Conservation (phyloP, 1,140 invertebrate genomes). For the Onthophagus taurus region DNA sequence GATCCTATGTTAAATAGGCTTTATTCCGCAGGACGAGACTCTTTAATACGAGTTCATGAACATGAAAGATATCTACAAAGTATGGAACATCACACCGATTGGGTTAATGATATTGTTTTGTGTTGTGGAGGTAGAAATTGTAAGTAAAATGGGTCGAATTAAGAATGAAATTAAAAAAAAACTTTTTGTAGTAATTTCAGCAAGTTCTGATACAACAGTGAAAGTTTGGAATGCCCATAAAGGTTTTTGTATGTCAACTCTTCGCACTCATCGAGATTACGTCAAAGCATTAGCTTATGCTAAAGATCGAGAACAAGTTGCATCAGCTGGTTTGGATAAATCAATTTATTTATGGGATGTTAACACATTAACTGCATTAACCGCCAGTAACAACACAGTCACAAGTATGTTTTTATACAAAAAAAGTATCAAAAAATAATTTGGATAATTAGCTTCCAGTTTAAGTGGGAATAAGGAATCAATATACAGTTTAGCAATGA, state of each 20-base stretch:
- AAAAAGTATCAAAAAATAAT: background rate
- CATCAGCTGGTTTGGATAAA: constrained; percentile 93
- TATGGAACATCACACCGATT: constrained; percentile 98
- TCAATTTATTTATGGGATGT: constrained; percentile 99
- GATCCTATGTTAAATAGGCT: constrained; percentile 79
- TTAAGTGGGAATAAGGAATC: constrained; percentile 95
- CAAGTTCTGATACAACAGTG: constrained; percentile 97
- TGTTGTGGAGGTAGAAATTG: constrained; percentile 94
- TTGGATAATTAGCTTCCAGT: constrained; percentile 68
- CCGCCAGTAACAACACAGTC: constrained; percentile 97
- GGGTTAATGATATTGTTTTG: constrained; percentile 98
- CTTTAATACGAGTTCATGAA: constrained; percentile 97
- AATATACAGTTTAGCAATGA: constrained; percentile 99
- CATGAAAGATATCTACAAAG: constrained; percentile 86
- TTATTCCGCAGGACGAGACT: constrained; percentile 96
- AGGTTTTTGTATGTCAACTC: constrained; percentile 97
- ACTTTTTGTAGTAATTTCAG: constrained; percentile 81
- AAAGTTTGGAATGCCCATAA: constrained; percentile 99
- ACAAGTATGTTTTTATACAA: constrained; percentile 62
- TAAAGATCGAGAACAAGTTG: constrained; percentile 94
- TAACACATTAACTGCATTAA: constrained; percentile 93
- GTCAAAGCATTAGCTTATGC: constrained; percentile 97
- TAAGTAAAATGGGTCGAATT: constrained; percentile 38
- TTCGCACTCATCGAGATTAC: constrained; percentile 97
- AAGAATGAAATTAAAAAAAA: constrained; percentile 8